These are phyloP conservation scores for Pseudococcus longispinus DNA, from an alignment of 2,888 invertebrate species.

Conservation along the genomic window DNA sequence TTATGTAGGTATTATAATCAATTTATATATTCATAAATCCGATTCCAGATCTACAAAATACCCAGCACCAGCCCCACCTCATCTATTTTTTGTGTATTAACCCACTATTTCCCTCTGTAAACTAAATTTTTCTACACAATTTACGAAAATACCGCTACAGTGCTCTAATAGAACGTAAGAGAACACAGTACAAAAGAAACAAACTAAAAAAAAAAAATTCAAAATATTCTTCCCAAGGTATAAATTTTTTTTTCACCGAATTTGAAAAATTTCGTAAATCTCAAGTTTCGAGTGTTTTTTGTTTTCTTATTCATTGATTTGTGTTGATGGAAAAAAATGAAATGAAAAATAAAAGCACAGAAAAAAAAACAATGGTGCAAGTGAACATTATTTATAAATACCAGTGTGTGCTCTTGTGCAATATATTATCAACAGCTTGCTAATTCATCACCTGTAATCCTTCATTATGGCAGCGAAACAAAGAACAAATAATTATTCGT, in stretches of 20 bases:
- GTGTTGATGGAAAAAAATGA: neutral
- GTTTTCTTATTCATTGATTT: neutral
- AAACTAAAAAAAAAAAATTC: neutral
- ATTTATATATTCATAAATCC: neutral
- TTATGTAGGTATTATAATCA: neutral
- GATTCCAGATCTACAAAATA: neutral
- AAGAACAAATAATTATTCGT: slow-evolving; percentile 50
- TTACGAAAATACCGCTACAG: neutral
- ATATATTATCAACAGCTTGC: slow-evolving; percentile 59
- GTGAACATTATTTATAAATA: slow-evolving; percentile 56
- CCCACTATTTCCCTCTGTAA: neutral
- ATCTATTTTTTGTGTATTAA: neutral
- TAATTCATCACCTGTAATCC: slow-evolving; percentile 62
- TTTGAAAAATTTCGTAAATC: neutral
- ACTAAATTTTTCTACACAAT: neutral
- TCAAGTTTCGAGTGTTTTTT: neutral
- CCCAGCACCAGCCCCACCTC: neutral
- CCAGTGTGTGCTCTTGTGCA: slow-evolving; percentile 56
- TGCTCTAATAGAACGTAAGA: neutral
- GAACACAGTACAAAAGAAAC: neutral
- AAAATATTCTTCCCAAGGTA: neutral
- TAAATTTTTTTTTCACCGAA: neutral
- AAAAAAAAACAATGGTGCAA: slow-evolving; percentile 54
- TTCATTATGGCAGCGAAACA: slow-evolving; percentile 58
- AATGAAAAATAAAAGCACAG: slow-evolving; percentile 45